Evolutionary conservation across 2,888 invertebrate species (phyloP).

Genomic region (Diplazon laetatorius): DNA sequence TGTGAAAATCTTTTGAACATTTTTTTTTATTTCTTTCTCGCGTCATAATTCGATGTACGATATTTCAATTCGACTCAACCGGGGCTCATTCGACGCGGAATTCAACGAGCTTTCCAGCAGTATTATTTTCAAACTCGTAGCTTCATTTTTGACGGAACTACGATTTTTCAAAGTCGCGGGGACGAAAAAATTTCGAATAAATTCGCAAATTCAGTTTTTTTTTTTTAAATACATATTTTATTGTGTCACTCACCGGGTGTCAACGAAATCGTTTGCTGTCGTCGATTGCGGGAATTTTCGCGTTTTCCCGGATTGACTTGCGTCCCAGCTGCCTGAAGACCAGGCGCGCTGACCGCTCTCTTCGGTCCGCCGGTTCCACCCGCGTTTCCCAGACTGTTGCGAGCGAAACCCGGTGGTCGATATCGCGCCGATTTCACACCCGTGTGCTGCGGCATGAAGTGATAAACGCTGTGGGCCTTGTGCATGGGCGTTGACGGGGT

Average conservation of each 20-base stretch:
- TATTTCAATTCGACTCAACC: too few species aligned
- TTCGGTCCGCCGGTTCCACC: slow-evolving; percentile 84
- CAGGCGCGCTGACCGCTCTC: slow-evolving; percentile 89
- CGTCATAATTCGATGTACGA: too few species aligned
- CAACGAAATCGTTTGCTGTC: slow-evolving; percentile 83
- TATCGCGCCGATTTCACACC: slow-evolving; percentile 94
- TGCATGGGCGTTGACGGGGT: slow-evolving; percentile 83
- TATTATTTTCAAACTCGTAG: too few species aligned
- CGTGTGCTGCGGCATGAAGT: slow-evolving; percentile 84
- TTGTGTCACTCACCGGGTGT: slow-evolving; percentile 82
- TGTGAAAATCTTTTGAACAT: too few species aligned
- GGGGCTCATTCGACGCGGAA: too few species aligned
- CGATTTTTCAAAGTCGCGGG: too few species aligned
- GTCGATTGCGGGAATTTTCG: slow-evolving; percentile 85
- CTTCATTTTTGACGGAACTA: too few species aligned
- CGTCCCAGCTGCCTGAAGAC: slow-evolving; percentile 86
- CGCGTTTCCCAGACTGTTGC: slow-evolving; percentile 81
- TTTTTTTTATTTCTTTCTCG: too few species aligned
- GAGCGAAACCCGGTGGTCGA: slow-evolving; percentile 91
- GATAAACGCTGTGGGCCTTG: slow-evolving; percentile 87
- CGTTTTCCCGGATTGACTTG: slow-evolving; percentile 75
- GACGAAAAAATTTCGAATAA: too few species aligned
- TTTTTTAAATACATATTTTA: not conserved
- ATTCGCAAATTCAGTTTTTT: slow-evolving; percentile 5
- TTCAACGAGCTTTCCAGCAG: too few species aligned